phyloP scores from a whole-genome alignment of 2,888 invertebrate genomes.

The Stenolophus ochropezus region DNA sequence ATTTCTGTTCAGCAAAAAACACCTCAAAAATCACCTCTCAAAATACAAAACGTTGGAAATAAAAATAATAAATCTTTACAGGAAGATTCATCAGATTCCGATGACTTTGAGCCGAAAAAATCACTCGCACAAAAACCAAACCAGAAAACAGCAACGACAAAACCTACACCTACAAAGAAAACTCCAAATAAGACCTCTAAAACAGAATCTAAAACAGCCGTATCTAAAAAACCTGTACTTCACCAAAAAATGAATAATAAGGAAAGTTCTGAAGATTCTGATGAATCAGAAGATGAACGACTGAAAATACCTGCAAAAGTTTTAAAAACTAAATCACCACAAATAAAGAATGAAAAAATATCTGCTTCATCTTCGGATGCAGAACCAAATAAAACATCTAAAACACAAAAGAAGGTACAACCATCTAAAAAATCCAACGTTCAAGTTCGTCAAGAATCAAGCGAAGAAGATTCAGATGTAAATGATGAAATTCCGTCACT shows the following conservation, averaged over 20 bases:
- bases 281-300: slow-evolving; percentile 1
- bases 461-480: not conserved
- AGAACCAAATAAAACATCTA: not conserved
- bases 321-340: not conserved
- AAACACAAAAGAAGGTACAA: slow-evolving; percentile 5
- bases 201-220: not conserved
- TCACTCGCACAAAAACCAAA: not conserved
- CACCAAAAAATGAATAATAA: not conserved
- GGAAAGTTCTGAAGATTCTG: not conserved
- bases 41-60: too few species aligned
- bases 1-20: too few species aligned
- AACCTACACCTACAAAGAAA: not conserved
- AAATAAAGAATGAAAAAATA: not conserved
- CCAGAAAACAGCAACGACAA: not conserved
- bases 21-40: too few species aligned
- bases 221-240: not conserved
- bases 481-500: not conserved
- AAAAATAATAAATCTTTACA: not conserved
- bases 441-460: slow-evolving; percentile 2
- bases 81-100: not conserved
- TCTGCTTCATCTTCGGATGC: not conserved
- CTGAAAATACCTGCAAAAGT: not conserved
- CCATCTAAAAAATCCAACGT: not conserved
- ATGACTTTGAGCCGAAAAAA: not conserved
- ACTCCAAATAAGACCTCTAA: not conserved